These are phyloP conservation scores for Caenorhabditis macrosperma DNA, from an alignment of 2,888 invertebrate genomes.

Conservation along the genomic window DNA sequence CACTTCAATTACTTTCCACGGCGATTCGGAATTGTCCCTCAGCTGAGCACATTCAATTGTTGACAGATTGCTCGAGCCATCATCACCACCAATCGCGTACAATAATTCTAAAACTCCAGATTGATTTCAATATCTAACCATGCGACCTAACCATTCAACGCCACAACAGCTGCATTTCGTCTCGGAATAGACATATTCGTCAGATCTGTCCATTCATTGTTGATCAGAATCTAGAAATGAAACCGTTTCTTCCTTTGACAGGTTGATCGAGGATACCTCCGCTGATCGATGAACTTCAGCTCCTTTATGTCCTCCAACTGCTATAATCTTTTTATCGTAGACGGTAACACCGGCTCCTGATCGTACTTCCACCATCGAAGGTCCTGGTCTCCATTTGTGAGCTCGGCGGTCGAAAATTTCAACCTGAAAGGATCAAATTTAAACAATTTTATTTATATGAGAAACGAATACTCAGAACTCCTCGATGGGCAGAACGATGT, in stretches of 20 bases:
- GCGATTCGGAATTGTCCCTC: slow-evolving; percentile 18
- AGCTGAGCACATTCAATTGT: slow-evolving; percentile 58
- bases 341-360: slow-evolving; percentile 60
- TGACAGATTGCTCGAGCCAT: slow-evolving; percentile 59
- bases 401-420: slow-evolving; percentile 59
- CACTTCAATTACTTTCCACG: slow-evolving; percentile 52
- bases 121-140: not conserved
- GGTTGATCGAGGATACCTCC: too few relatives aligned
- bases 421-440: slow-evolving; percentile 36
- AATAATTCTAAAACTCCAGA: slow-evolving; percentile 25
- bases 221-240: slow-evolving; percentile 43
- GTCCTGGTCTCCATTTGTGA: slow-evolving; percentile 55
- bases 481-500: not conserved
- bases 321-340: slow-evolving; percentile 47
- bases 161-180: slow-evolving; percentile 40
- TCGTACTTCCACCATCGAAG: slow-evolving; percentile 48
- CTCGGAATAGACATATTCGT: slow-evolving; percentile 42
- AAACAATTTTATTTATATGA: not conserved
- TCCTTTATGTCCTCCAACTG: slow-evolving; percentile 58
- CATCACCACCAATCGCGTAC: slow-evolving; percentile 61
- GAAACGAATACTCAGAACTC: not conserved
- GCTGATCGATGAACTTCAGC: slow-evolving; percentile 44
- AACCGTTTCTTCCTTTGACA: not conserved
- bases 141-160: slow-evolving; percentile 40
- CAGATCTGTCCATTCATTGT: slow-evolving; percentile 36